Base-by-base conservation (phyloP, 2,797 vertebrate species). In the Champsocephalus gunnari region DNA sequence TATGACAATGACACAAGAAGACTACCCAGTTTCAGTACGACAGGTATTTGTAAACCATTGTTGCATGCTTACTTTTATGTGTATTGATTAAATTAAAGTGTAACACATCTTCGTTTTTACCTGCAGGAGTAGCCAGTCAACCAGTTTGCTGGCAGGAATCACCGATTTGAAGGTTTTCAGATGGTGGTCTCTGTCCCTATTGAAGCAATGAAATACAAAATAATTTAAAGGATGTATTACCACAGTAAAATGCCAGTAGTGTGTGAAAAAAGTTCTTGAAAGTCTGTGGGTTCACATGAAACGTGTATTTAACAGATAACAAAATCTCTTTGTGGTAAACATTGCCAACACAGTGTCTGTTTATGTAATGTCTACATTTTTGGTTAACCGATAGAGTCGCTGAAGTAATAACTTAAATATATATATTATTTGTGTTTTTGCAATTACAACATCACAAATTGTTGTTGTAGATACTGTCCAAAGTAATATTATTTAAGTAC, bases 141-240 rank as follows among this genome's bases (percentile, higher is more conserved):
- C 96, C 59, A 99, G 94, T 89, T 99, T 99, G 90, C 93, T 95
- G 24, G 96, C 98, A 4, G 98, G 97, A 51, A 99, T 93, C 78
- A 99, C 98, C 0, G 98, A 99, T 85, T 97, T 99, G 88, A 98
- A 99, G 0, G 97, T 98, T 94, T 99, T 99, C 77, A 99, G 91
- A 78, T 99, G 98, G 77, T 99, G 92, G 84, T 99, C 98, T 67
- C 97, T 92, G 89, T 99, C 98, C 88, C 98, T 99, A 4, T 28
- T 91, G 49, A 47, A 72, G 62, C 16, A 77, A 81, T 51, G 72
- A 43, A 13, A 79, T 80, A 54, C 71, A 24, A 43, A 45, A 60
- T 6, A 13, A 41, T 62, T 43, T 1, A 19, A 1, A 61, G 53
- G 64, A 73, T 21, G 4, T 65, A 14, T 49, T 80, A 59, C 81